These are phyloP conservation scores for Macquaria ambigua DNA, from an alignment of 2,113 vertebrate species.

Conservation along the genomic window DNA sequence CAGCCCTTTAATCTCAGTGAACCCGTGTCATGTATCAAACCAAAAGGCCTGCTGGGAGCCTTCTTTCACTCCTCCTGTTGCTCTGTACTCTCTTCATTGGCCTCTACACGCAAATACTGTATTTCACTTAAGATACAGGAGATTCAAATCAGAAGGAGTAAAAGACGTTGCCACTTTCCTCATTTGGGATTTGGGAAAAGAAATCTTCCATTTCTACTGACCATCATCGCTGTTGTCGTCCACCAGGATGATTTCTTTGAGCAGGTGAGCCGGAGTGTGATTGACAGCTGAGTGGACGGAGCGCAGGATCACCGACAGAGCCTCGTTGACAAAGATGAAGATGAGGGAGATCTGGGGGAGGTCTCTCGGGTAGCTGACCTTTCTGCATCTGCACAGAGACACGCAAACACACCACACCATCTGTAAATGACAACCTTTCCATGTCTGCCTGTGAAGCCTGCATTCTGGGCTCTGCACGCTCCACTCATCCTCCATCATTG, in stretches of 20 bases:
- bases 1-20: no score
- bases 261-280: slow-evolving; percentile 93
- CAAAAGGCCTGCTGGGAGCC: background rate
- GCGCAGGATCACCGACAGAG: slow-evolving; percentile 95
- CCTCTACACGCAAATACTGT: background rate
- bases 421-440: background rate
- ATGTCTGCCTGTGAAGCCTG: background rate
- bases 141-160: background rate
- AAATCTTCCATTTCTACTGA: slow-evolving; percentile 71
- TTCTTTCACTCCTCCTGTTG: background rate
- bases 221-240: slow-evolving; percentile 98
- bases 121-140: background rate
- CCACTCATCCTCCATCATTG: slow-evolving; percentile 14
- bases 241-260: slow-evolving; percentile 98
- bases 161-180: background rate
- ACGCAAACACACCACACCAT: slow-evolving; percentile 1
- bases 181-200: no score
- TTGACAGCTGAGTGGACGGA: slow-evolving; percentile 96
- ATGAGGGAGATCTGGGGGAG: slow-evolving; percentile 97
- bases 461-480: slow-evolving; percentile 5
- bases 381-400: slow-evolving; percentile 88
- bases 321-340: slow-evolving; percentile 99
- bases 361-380: slow-evolving; percentile 90
- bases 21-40: background rate
- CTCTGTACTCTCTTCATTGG: background rate